Conservation (phyloP, 2,888 invertebrate genomes). For the Polydesmus complanatus region DNA sequence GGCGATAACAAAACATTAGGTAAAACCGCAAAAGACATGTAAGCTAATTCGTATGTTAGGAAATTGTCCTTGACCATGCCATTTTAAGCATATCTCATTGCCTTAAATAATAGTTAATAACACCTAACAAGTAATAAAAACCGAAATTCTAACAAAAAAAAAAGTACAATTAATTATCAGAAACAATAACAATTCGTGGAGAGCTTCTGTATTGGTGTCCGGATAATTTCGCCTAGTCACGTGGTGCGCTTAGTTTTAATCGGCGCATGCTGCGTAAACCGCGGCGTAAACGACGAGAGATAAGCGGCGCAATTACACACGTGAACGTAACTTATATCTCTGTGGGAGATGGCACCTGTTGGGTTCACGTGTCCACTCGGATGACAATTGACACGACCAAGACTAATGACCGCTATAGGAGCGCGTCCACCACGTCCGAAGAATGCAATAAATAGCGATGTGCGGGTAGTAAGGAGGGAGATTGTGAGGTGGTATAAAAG, state of each 20-base stretch:
- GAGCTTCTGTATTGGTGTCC: no score
- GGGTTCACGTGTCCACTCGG: slow-evolving; percentile 11
- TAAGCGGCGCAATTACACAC: neutral
- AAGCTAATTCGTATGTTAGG: no score
- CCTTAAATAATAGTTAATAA: neutral
- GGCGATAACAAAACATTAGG: no score
- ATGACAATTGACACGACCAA: neutral
- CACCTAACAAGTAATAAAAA: neutral
- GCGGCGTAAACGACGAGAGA: neutral
- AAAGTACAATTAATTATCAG: neutral
- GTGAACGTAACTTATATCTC: slow-evolving; percentile 2
- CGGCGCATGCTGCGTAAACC: neutral
- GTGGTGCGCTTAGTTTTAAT: neutral
- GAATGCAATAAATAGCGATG: neutral
- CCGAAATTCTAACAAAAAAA: neutral
- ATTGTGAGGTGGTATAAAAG: neutral
- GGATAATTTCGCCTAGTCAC: no score
- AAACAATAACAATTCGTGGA: no score
- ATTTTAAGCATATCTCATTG: neutral
- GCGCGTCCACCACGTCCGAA: neutral
- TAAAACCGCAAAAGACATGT: no score
- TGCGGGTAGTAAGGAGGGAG: neutral
- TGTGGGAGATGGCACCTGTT: slow-evolving; percentile 14
- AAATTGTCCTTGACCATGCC: no score
- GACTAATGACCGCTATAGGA: neutral